Conservation (phyloP, 2,888 invertebrate species). For the Athalia cordata region DNA sequence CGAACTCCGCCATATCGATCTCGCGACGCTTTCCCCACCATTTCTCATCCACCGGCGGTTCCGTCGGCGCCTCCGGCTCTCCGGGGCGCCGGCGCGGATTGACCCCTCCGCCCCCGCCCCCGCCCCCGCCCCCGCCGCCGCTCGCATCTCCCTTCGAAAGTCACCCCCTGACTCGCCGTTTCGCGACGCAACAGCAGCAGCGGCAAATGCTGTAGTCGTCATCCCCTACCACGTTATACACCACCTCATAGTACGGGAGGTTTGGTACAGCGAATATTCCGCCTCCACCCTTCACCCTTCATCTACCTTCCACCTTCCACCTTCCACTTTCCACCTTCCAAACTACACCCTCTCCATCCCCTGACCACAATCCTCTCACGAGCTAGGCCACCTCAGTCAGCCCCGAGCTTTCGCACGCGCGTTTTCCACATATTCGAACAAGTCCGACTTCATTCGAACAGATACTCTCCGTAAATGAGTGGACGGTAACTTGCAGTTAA, state of each 20-base stretch:
- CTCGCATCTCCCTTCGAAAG: conserved; percentile 12
- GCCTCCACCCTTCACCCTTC: conserved; percentile 13
- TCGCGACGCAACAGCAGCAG: conserved; percentile 36
- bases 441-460: neutral
- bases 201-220: neutral
- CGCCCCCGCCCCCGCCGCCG: conserved; percentile 23
- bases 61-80: conserved; percentile 39
- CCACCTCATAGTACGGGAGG: too few relatives aligned
- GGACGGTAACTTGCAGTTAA: too few relatives aligned
- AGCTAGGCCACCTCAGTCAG: conserved; percentile 68
- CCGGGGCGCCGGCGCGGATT: conserved; percentile 37
- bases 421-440: conserved; percentile 53
- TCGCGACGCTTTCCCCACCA: conserved; percentile 23
- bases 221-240: neutral
- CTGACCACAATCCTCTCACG: conserved; percentile 53
- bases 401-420: conserved; percentile 68
- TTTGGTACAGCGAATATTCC: neutral
- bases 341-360: neutral
- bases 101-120: conserved; percentile 9
- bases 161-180: conserved; percentile 6
- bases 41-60: conserved; percentile 24
- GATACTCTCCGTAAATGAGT: too few relatives aligned
- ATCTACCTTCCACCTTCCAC: neutral
- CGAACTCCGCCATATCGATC: conserved; percentile 42
- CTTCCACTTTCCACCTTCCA: too few relatives aligned